Conservation (phyloP, 2,113 vertebrate species). For the Phyllostomus hastatus region DNA sequence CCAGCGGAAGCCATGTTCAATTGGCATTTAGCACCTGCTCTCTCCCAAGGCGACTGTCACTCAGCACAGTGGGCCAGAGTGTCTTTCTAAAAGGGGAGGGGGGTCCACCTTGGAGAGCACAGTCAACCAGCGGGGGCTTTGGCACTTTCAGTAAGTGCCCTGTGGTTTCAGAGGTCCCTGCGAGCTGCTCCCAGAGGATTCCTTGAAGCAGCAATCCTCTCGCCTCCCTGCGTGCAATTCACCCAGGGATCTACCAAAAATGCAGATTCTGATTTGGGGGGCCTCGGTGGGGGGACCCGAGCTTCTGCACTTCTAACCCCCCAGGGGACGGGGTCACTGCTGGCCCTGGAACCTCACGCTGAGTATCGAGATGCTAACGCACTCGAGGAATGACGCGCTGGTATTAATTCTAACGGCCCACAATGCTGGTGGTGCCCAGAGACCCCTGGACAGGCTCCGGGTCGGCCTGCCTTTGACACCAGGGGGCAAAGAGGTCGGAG, state of each 20-base stretch:
- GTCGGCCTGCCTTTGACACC: not conserved
- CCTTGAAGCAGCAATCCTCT: not conserved
- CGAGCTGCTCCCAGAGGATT: not conserved
- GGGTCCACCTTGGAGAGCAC: not conserved
- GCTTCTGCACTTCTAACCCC: not conserved
- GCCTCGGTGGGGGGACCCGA: not conserved
- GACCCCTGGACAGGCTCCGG: not conserved
- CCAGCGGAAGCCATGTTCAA: not conserved
- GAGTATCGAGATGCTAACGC: not conserved
- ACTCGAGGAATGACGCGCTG: not conserved
- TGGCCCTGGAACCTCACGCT: not conserved
- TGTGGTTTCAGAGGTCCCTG: not conserved
- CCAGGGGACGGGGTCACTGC: not conserved
- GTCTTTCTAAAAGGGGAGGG: not conserved
- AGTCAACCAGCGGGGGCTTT: fast-evolving
- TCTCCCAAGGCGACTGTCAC: not conserved
- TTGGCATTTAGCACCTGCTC: not conserved
- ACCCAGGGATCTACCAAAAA: not conserved
- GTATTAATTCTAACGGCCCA: not conserved
- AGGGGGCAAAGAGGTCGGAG: not conserved
- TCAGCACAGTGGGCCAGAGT: not conserved
- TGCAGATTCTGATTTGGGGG: not conserved
- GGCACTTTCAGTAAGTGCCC: too few species aligned
- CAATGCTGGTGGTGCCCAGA: not conserved
- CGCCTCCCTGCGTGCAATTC: not conserved